Evolutionary conservation across 2,888 invertebrate species (phyloP).

Genomic region (Zygaena filipendulae): DNA sequence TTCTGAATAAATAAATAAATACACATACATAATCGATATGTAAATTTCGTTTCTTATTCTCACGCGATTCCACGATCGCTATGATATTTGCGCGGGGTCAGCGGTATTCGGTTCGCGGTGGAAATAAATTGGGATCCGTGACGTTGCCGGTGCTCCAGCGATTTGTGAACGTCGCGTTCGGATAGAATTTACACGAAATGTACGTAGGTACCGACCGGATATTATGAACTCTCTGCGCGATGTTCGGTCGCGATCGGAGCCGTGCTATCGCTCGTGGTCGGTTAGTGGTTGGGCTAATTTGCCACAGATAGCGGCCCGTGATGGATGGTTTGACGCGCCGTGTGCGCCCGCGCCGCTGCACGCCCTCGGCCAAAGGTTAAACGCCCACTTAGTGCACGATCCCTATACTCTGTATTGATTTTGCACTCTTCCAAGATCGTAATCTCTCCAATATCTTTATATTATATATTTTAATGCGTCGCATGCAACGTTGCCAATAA

Average conservation of each 20-base stretch:
- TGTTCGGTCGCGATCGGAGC: conserved; percentile 12
- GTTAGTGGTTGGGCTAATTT: conserved; percentile 44
- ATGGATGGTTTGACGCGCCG: conserved; percentile 54
- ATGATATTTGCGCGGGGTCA: too few species aligned
- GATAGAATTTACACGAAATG: too few species aligned
- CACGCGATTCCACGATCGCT: conserved; percentile 19
- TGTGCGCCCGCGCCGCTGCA: conserved; percentile 39
- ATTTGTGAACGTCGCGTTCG: conserved; percentile 53
- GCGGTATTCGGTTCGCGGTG: conserved; percentile 35
- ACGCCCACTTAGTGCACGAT: conserved; percentile 61
- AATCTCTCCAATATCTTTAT: conserved; percentile 34
- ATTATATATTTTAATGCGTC: conserved; percentile 23
- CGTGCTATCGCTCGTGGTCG: conserved; percentile 26
- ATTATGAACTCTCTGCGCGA: conserved; percentile 17
- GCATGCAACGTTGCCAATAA: conserved; percentile 18
- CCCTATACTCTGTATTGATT: conserved; percentile 58
- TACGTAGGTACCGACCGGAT: conserved; percentile 21
- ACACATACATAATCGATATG: too few species aligned
- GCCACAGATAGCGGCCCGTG: conserved; percentile 50
- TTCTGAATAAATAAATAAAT: too few species aligned
- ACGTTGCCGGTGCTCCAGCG: conserved; percentile 34
- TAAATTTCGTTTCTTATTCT: conserved; percentile 25
- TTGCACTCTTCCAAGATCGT: conserved; percentile 47
- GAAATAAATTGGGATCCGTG: conserved; percentile 54
- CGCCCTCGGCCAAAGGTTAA: conserved; percentile 56